Base-by-base conservation (phyloP, 2,113 vertebrate genomes). In the Kryptolebias marmoratus region DNA sequence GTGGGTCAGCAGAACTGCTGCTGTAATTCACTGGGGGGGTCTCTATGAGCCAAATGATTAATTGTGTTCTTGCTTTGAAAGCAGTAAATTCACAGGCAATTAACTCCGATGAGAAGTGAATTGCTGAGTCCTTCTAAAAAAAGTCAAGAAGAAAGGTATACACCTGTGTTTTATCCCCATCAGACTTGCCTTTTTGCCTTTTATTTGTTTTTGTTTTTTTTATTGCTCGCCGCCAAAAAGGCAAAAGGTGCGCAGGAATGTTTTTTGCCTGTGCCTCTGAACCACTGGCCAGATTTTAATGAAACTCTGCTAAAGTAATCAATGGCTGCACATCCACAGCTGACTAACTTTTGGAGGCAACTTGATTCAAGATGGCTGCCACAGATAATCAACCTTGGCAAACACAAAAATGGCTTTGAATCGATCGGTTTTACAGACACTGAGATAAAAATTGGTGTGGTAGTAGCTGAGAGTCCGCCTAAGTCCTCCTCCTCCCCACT, bases 1-100 rank as follows among this genome's bases (percentile, higher is more conserved):
- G 72, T 87, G 74, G 84, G 84, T 93, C 91, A 93, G 93, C 92
- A 91, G 74, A 92, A 91, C 64, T 75, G 80, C 80, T 77, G 85
- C 76, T 67, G 65, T 84, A 82, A 82, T 48, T 84, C 76, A 69
- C 60, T 36, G 47, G 31, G 52, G 77, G 76, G 69, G 50, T 58
- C 60, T 68, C 73, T 57, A 52, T 54, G 56, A 71, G 59, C 74
- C 73, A 69, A 76, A 73, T 92, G 93, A 94, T 93, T 91, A 83
- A 93, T 91, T 87, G 87, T 59, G 15, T 61, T 61, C 59, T 42
- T 68, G 71, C 79, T 75, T 81, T 76, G 66, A 89, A 85, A 80
- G 87, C 89, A 77, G 47, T 86, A 86, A 44, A 91, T 90, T 86
- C 87, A 77, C 55, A 68, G 65, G 80, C 87, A 88, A 91, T 91